phyloP scores from a whole-genome alignment of 2,797 vertebrate genomes.

The Potorous gilbertii region DNA sequence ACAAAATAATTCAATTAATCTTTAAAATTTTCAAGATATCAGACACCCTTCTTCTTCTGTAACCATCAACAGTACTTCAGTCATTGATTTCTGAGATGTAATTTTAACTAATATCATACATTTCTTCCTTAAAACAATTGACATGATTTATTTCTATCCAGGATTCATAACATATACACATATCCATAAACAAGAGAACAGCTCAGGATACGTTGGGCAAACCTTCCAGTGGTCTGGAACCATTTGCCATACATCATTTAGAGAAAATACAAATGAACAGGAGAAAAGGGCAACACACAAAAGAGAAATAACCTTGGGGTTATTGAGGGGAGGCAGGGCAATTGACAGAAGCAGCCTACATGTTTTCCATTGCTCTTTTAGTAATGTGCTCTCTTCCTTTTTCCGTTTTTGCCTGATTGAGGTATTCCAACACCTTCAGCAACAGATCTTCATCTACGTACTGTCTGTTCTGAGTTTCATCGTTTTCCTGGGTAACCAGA shows the following conservation, averaged over 20 bases:
- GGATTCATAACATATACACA: conserved; percentile 84
- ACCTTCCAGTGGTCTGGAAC: conserved; percentile 74
- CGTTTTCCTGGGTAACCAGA: conserved; percentile 74
- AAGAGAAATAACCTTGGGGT: conserved; percentile 67
- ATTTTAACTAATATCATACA: conserved; percentile 80
- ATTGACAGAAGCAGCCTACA: conserved; percentile 81
- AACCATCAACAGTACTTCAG: conserved; percentile 79
- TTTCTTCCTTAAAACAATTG: conserved; percentile 83
- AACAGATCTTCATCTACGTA: conserved; percentile 90
- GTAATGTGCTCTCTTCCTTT: conserved; percentile 88
- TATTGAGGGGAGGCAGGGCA: conserved; percentile 72
- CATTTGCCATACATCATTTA: conserved; percentile 59
- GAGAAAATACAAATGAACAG: conserved; percentile 78
- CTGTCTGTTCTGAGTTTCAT: conserved; percentile 85
- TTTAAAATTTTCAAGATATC: conserved; percentile 85
- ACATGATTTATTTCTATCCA: conserved; percentile 81
- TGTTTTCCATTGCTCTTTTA: conserved; percentile 89
- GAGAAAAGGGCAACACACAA: conserved; percentile 81
- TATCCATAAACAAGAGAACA: conserved; percentile 85
- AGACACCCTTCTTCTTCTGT: conserved; percentile 76
- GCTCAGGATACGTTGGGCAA: conserved; percentile 82
- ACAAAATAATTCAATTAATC: conserved; percentile 88
- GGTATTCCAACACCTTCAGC: conserved; percentile 91
- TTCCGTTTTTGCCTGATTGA: conserved; percentile 91
- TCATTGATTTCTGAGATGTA: conserved; percentile 76